Evolutionary conservation across 37 sponge, comb jelly and placozoan genomes (phyloP).

Genomic region (Ianthella basta): DNA sequence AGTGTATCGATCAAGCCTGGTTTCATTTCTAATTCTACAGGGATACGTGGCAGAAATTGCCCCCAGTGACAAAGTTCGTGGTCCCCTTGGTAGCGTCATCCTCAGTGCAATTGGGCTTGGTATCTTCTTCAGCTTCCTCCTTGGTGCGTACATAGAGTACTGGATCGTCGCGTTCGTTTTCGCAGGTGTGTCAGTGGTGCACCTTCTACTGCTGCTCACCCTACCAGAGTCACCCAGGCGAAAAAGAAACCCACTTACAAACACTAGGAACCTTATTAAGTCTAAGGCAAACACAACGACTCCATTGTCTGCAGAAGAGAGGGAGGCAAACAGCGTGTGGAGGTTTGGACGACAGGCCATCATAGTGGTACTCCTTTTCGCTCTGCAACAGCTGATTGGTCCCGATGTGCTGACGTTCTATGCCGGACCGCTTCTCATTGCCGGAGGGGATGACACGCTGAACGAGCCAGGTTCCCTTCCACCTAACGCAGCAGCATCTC

Average conservation of each 20-base stretch:
- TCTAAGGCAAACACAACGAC: too few relatives aligned
- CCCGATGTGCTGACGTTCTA: constrained; percentile 8
- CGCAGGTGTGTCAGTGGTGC: neutral
- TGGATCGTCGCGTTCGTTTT: neutral
- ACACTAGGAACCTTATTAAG: too few relatives aligned
- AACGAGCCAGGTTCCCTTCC: neutral
- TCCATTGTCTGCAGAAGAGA: neutral
- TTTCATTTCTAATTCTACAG: neutral
- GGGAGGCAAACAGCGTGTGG: neutral
- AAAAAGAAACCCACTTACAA: neutral
- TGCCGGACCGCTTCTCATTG: constrained; percentile 7
- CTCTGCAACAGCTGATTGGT: constrained; percentile 12
- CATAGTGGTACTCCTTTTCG: neutral
- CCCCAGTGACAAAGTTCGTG: neutral
- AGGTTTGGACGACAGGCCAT: neutral
- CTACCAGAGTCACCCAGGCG: neutral
- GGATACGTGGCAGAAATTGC: constrained; percentile 5
- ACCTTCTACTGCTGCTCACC: neutral
- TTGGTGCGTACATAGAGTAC: neutral
- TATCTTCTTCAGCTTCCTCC: neutral
- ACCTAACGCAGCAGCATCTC: constrained; percentile 15
- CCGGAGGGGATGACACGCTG: neutral
- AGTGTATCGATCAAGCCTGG: too few relatives aligned
- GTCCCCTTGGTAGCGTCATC: neutral
- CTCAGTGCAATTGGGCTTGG: neutral